A percentile compares a stretch with the other conserved stretches of the same genome.
These are phyloP conservation scores for Borostomias antarcticus DNA, from an alignment of 2,797 vertebrate species.

Conservation along the genomic window DNA sequence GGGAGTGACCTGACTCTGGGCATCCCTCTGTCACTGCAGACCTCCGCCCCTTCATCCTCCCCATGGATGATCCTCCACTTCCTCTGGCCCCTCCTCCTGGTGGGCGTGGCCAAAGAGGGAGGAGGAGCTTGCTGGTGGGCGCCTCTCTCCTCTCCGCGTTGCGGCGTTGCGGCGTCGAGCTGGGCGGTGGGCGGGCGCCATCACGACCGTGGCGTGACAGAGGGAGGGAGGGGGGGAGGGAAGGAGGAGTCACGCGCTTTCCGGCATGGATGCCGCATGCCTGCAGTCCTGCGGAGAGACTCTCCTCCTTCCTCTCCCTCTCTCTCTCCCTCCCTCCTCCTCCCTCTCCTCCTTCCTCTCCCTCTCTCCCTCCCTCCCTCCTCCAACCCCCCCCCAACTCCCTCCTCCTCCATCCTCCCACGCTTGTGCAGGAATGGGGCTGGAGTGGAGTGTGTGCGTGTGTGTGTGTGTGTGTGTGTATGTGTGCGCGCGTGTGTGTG, in stretches of 20 bases:
- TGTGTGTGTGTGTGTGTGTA: not conserved
- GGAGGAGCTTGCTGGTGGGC: too few species aligned
- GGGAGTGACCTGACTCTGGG: constrained; percentile 42
- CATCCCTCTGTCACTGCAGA: constrained; percentile 52
- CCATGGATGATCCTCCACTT: constrained; percentile 9
- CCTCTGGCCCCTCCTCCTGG: not conserved
- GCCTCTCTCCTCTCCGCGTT: too few species aligned
- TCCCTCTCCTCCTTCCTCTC: not conserved
- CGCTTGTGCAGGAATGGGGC: not conserved
- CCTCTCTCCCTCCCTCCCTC: not conserved
- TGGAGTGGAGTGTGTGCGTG: too few species aligned
- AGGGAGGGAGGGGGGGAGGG: too few species aligned
- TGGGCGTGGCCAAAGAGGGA: too few species aligned
- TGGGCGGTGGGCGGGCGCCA: too few species aligned
- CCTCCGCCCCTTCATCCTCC: constrained; percentile 32
- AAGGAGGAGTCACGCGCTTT: too few species aligned
- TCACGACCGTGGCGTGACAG: too few species aligned
- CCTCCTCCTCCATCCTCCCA: not conserved
- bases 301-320: not conserved
- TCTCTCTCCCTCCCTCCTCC: not conserved
- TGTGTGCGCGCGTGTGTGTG: too few species aligned
- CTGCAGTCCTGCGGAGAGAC: too few species aligned
- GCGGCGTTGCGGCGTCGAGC: too few species aligned
- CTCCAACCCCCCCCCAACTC: not conserved
- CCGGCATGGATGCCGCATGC: too few species aligned